phyloP scores from a whole-genome alignment of 2,113 vertebrate genomes.

The Lepisosteus oculatus region DNA sequence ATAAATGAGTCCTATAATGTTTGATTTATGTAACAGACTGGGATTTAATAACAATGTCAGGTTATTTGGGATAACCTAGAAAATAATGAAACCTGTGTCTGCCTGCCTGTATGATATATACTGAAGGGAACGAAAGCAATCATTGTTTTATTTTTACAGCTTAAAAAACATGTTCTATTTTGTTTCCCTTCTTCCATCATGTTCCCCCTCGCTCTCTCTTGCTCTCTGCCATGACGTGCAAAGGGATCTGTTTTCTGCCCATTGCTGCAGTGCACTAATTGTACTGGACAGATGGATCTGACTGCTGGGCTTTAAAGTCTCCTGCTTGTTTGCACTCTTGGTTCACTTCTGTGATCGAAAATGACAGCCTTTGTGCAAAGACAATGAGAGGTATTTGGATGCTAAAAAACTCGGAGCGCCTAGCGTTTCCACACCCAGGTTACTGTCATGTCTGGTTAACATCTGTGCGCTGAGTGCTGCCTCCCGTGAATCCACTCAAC shows the following conservation, averaged over 20 bases:
- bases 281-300: conserved; percentile 15
- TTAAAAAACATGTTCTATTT: too few species aligned
- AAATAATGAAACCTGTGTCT: too few species aligned
- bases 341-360: conserved; percentile 5
- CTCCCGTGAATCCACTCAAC: neutral
- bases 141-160: too few species aligned
- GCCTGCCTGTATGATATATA: too few species aligned
- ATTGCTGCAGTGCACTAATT: conserved; percentile 11
- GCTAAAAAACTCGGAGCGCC: conserved; percentile 11
- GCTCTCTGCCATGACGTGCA: neutral
- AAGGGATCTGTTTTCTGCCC: neutral
- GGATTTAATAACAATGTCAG: too few species aligned
- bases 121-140: too few species aligned
- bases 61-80: too few species aligned
- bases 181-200: neutral
- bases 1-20: too few species aligned
- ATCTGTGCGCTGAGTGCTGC: conserved; percentile 4
- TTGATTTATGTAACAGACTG: too few species aligned
- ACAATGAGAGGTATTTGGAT: conserved; percentile 16
- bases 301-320: conserved; percentile 5
- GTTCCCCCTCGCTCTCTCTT: neutral
- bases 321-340: conserved; percentile 14
- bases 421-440: conserved; percentile 9
- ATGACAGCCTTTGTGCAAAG: conserved; percentile 19
- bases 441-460: conserved; percentile 16